phyloP scores from a whole-genome alignment of 2,113 vertebrate species.

The Rissa tridactyla region DNA sequence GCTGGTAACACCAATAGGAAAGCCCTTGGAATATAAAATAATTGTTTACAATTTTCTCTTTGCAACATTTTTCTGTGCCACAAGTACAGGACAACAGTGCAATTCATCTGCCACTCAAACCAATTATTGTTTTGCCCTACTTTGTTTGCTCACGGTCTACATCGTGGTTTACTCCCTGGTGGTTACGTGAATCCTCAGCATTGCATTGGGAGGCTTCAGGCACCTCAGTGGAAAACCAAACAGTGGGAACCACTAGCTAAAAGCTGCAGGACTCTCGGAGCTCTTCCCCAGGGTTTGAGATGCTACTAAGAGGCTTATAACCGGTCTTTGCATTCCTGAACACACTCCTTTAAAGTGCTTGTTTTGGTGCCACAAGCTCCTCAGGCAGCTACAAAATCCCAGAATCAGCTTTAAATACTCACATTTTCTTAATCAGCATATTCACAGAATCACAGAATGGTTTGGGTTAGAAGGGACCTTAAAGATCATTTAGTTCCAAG shows the following conservation, averaged over 20 bases:
- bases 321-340: not conserved
- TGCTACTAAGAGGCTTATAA: not conserved
- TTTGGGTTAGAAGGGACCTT: not conserved
- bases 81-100: not conserved
- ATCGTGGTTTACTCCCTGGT: not conserved
- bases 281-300: not conserved
- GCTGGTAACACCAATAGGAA: not conserved
- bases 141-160: not conserved
- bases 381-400: not conserved
- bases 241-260: not conserved
- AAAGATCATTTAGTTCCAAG: not conserved
- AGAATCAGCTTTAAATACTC: not conserved
- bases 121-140: not conserved
- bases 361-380: not conserved
- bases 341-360: not conserved
- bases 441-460: not conserved
- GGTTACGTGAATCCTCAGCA: not conserved
- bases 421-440: not conserved
- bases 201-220: not conserved
- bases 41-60: not conserved
- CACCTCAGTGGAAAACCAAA: not conserved
- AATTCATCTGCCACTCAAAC: not conserved
- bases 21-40: not conserved
- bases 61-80: not conserved
- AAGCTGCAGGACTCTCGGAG: not conserved